phyloP scores from a whole-genome alignment of 2,888 invertebrate genomes.

The Malachius bipustulatus region DNA sequence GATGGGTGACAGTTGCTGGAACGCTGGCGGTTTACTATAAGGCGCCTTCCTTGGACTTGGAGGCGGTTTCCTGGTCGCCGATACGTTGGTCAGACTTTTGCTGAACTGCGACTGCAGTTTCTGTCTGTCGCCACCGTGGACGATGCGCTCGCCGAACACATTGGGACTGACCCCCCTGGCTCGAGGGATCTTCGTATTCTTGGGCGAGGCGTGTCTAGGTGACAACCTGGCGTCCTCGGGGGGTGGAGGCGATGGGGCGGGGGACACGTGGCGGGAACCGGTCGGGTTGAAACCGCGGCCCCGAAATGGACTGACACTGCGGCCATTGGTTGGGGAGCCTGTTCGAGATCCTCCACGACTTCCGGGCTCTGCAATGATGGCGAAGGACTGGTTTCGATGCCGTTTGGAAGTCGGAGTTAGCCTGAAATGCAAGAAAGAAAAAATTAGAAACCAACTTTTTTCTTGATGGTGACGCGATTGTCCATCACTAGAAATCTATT shows the following conservation, averaged over 20 bases:
- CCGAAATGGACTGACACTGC: constrained; percentile 36
- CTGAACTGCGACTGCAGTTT: constrained; percentile 28
- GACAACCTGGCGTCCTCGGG: constrained; percentile 19
- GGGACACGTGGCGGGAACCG: constrained; percentile 34
- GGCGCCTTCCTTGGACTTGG: constrained; percentile 19
- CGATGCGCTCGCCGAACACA: constrained; percentile 29
- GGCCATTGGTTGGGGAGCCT: constrained; percentile 30
- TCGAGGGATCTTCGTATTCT: constrained; percentile 27
- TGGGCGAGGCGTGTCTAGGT: constrained; percentile 13
- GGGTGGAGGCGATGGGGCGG: constrained; percentile 31
- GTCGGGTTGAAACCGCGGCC: constrained; percentile 36
- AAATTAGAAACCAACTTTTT: background rate
- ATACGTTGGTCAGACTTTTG: constrained; percentile 28
- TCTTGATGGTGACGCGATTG: no score
- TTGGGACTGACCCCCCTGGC: constrained; percentile 23
- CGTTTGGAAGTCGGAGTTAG: constrained; percentile 29
- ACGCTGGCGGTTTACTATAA: constrained; percentile 10
- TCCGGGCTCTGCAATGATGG: constrained; percentile 34
- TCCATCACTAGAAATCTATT: no score
- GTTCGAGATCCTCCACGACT: constrained; percentile 29
- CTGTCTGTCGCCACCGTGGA: constrained; percentile 22
- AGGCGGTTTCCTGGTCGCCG: constrained; percentile 24
- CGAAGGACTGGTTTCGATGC: constrained; percentile 33
- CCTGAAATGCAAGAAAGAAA: constrained; percentile 17
- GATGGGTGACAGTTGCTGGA: constrained; percentile 30